These are phyloP conservation scores for Hyposoter didymator DNA, from an alignment of 2,888 invertebrate genomes.

Conservation along the genomic window DNA sequence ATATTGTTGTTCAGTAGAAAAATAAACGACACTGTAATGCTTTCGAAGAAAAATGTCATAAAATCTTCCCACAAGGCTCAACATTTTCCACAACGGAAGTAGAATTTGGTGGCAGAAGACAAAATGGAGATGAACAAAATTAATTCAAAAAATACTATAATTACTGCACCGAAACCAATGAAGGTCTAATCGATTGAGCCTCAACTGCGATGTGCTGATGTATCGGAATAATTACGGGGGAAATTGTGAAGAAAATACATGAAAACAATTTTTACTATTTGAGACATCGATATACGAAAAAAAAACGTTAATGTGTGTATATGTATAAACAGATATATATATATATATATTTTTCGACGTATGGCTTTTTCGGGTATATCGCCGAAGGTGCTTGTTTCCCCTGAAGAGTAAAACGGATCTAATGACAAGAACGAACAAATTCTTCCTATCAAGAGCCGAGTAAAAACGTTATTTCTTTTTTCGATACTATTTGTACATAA, in stretches of 20 bases:
- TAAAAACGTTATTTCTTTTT: slow-evolving; percentile 12
- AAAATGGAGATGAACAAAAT: not conserved
- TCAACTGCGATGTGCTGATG: slow-evolving; percentile 12
- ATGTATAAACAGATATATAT: slow-evolving; percentile 42
- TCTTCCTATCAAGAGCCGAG: slow-evolving; percentile 12
- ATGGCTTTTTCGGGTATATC: slow-evolving; percentile 61
- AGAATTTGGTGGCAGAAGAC: not conserved
- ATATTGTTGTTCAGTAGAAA: slow-evolving; percentile 8
- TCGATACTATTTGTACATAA: slow-evolving; percentile 55
- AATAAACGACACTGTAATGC: not conserved
- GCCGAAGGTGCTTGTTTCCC: slow-evolving; percentile 62
- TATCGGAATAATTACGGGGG: slow-evolving; percentile 29
- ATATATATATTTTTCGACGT: slow-evolving; percentile 63
- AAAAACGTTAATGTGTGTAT: slow-evolving; percentile 35
- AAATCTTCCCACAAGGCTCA: not conserved
- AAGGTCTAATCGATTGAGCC: slow-evolving; percentile 4
- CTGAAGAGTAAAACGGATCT: slow-evolving; percentile 34
- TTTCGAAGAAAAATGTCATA: not conserved
- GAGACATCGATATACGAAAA: slow-evolving; percentile 57
- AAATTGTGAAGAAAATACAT: slow-evolving; percentile 23
- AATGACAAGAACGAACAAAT: slow-evolving; percentile 27
- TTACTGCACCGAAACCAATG: not conserved
- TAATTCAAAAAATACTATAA: not conserved
- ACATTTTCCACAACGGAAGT: not conserved
- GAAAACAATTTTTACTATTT: slow-evolving; percentile 57